Conservation (phyloP, 2,797 vertebrate species). For the Cephalopachus bancanus region DNA sequence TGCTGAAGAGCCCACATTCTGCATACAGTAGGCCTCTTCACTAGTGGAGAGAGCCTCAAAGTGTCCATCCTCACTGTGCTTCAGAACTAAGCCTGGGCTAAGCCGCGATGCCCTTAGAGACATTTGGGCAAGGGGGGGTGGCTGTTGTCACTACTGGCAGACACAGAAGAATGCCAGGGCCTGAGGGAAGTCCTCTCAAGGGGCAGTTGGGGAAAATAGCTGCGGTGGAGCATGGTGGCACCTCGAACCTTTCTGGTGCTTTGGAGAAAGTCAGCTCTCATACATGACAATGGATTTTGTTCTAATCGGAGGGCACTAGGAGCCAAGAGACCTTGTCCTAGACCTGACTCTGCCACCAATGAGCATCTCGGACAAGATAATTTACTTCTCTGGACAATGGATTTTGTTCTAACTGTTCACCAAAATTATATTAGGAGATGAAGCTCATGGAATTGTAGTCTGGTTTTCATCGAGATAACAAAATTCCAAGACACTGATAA, state of each 20-base stretch:
- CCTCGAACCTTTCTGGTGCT: background rate
- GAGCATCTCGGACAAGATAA: too few relatives aligned
- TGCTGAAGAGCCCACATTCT: background rate
- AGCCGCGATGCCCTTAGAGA: background rate
- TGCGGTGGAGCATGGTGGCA: background rate
- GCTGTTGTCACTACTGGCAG: background rate
- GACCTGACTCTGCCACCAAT: too few relatives aligned
- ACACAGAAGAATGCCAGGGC: background rate
- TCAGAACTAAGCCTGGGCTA: background rate
- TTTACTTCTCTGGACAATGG: background rate
- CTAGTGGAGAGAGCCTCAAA: background rate
- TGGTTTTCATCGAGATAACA: slow-evolving; percentile 60
- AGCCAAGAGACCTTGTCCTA: too few relatives aligned
- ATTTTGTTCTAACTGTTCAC: slow-evolving; percentile 12
- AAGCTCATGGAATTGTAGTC: background rate
- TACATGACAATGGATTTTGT: background rate
- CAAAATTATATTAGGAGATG: slow-evolving; percentile 1
- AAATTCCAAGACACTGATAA: slow-evolving; percentile 49
- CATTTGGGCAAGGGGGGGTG: accelerated
- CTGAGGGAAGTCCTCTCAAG: background rate
- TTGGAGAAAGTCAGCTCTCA: background rate
- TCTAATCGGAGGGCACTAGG: background rate
- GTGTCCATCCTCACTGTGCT: background rate
- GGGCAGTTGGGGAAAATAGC: background rate
- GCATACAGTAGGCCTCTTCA: background rate